Percentiles rank a stretch among this genome's conserved stretches.
phyloP scores from a whole-genome alignment of 2,113 vertebrate genomes.

The Panthera uncia region DNA sequence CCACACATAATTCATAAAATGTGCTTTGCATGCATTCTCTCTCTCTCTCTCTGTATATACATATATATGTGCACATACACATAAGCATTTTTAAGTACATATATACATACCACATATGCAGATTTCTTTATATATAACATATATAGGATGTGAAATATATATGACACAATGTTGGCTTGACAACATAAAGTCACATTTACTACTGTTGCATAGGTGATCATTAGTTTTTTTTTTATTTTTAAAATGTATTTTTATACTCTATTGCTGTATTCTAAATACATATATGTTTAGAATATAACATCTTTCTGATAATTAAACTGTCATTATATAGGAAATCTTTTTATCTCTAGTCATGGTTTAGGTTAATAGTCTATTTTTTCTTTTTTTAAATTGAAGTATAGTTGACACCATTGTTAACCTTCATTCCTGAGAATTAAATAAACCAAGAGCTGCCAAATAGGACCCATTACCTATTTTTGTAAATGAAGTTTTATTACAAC shows the following conservation, averaged over 20 bases:
- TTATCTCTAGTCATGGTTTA: neutral
- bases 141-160: neutral
- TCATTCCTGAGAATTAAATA: slow-evolving; percentile 30
- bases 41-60: neutral
- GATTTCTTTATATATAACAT: neutral
- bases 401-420: neutral
- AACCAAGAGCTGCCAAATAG: neutral
- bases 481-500: slow-evolving; percentile 1
- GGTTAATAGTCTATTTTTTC: neutral
- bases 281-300: neutral
- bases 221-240: neutral
- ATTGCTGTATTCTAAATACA: neutral
- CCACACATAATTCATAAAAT: neutral
- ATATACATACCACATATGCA: neutral
- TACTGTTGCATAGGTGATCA: neutral
- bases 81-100: neutral
- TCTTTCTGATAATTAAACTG: neutral
- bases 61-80: neutral
- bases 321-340: neutral
- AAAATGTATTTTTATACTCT: neutral
- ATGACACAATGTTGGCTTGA: neutral
- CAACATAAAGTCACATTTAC: neutral
- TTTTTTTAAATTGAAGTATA: neutral
- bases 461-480: neutral
- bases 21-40: neutral